Conservation (phyloP, 1,140 invertebrate species). For the Nymphalis io region DNA sequence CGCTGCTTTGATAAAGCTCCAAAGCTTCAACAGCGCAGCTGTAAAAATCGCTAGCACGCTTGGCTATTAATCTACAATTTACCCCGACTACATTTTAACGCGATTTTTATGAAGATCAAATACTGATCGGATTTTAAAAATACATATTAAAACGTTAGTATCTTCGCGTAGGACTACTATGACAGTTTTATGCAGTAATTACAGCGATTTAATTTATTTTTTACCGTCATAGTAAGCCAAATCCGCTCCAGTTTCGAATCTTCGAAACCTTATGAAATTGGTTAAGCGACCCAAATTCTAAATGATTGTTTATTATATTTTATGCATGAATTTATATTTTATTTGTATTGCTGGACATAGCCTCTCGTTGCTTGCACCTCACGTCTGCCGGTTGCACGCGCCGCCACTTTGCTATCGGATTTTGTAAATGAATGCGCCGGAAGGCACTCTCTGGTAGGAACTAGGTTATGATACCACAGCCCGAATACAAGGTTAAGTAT, state of each 20-base stretch:
- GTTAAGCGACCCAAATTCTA: not conserved
- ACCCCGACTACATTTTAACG: not conserved
- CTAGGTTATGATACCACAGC: constrained; percentile 25
- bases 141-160: no score
- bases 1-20: constrained; percentile 25
- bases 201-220: no score
- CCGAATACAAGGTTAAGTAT: constrained; percentile 35
- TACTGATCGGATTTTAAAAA: no score
- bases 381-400: constrained; percentile 18
- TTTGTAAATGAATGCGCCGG: constrained; percentile 43
- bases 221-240: no score
- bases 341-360: constrained; percentile 3
- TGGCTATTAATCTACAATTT: not conserved
- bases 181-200: no score
- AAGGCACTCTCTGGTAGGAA: constrained; percentile 28
- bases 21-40: constrained; percentile 20
- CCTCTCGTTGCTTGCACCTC: constrained; percentile 4
- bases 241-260: no score
- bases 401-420: constrained; percentile 36
- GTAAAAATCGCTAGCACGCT: not conserved
- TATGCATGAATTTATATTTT: not conserved
- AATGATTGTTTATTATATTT: not conserved
- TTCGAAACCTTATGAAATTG: no score
- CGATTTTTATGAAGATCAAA: no score
- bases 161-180: no score